Evolutionary conservation across 2,113 vertebrate species (phyloP), one percentile per base, ranked within the genome.

Genomic region (Limnothrissa miodon): DNA sequence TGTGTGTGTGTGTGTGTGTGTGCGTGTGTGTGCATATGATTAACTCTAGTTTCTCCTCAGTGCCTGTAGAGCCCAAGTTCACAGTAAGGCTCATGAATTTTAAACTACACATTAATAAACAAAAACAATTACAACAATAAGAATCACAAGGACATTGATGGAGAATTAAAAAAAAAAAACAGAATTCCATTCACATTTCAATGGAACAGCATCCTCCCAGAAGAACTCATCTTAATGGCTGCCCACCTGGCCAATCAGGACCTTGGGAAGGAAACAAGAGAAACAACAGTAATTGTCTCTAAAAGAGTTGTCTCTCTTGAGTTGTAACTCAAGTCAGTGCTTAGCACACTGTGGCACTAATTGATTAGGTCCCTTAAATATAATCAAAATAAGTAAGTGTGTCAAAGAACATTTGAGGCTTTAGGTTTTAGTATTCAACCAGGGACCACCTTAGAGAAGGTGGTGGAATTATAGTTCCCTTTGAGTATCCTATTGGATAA

Each of bases 181-280:
- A 81, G 79, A 85, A 90, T 90, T 90, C 92, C 92, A 92, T 94
- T 94, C 92, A 94, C 93, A 94, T 92, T 93, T 90, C 87, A 89
- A 89, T 92, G 86, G 91, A 94, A 92, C 88, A 90, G 90, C 82
- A 87, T 86, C 87, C 88, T 19, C 45, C 81, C 59, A 48, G 83
- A 88, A 39, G 66, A 74, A 74, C 29, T 85, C 86, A 80, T 90
- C 87, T 82, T 83, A 86, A 83, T 62, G 39, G 81, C 66, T 74
- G 82, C 83, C 84, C 87, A 79, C 87, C 83, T 39, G 88, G 85
- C 80, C 42, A 62, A 90, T 94, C 93, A 95, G 86, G 93, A 94
- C 90, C 93, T 94, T 85, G 87, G 86, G 59, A 88, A 5, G 89
- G 86, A 83, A 62, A 87, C 17, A 81, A 82, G 39, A 33, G 80